phyloP scores from a whole-genome alignment of 1,140 invertebrate genomes.

The Pemphigus obesinymphae region DNA sequence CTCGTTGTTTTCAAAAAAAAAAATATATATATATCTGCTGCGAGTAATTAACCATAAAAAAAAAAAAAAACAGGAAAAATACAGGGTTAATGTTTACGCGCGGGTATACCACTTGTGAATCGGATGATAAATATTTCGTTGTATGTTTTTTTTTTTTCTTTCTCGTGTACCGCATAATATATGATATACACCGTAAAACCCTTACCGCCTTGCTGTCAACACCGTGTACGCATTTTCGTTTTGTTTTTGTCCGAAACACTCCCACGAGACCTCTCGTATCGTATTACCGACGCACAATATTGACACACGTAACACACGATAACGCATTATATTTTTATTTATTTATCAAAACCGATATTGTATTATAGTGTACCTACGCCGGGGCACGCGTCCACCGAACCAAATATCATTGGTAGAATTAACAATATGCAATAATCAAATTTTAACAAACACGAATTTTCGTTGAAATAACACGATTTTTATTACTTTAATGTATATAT shows the following conservation, averaged over 20 bases:
- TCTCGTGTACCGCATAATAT: background rate
- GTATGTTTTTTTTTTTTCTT: background rate
- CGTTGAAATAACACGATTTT: too few relatives aligned
- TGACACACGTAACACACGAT: background rate
- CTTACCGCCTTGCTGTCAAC: background rate
- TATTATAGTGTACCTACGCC: too few relatives aligned
- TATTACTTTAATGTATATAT: too few relatives aligned
- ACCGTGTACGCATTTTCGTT: too few relatives aligned
- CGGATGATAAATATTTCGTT: background rate
- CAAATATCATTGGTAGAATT: too few relatives aligned
- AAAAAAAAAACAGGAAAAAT: background rate
- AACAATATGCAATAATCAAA: too few relatives aligned
- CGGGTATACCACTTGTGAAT: slow-evolving; percentile 2
- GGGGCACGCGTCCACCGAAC: too few relatives aligned
- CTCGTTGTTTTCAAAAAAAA: slow-evolving; percentile 21
- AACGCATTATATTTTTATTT: background rate
- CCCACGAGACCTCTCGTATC: background rate
- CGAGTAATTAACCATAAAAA: slow-evolving; percentile 7
- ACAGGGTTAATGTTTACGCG: background rate
- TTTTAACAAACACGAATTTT: too few relatives aligned
- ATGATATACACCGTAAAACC: background rate
- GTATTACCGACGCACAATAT: background rate
- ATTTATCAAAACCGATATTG: too few relatives aligned
- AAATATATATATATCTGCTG: too few relatives aligned
- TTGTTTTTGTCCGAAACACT: background rate